These are phyloP conservation scores for Crypturellus undulatus DNA, from an alignment of 2,113 vertebrate species.

Conservation along the genomic window DNA sequence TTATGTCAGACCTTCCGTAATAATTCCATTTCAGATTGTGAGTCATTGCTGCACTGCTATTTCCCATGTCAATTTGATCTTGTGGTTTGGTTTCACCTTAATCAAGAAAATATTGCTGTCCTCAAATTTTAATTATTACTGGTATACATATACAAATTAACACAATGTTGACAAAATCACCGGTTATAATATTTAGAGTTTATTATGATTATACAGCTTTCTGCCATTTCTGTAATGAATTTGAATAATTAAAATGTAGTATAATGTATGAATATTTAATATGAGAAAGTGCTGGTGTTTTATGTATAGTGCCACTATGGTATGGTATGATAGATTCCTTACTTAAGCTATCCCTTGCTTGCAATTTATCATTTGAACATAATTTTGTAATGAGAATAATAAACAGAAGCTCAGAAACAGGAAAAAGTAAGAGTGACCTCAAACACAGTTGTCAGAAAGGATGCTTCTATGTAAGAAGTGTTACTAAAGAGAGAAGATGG, in stretches of 20 bases:
- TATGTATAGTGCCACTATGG: background rate
- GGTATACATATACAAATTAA: background rate
- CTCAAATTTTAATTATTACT: background rate
- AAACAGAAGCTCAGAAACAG: background rate
- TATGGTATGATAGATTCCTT: background rate
- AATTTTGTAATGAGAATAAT: background rate
- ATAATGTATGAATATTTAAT: background rate
- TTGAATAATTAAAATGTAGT: conserved; percentile 19
- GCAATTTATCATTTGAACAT: background rate
- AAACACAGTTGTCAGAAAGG: background rate
- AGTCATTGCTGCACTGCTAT: background rate
- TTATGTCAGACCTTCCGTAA: background rate
- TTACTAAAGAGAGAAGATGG: background rate
- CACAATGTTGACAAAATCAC: background rate
- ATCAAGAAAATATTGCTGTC: background rate
- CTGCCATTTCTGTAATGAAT: background rate
- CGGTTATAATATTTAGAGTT: background rate
- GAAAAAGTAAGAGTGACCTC: background rate
- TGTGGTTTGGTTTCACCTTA: background rate
- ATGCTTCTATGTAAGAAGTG: background rate
- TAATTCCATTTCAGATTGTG: background rate
- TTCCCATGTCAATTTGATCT: background rate
- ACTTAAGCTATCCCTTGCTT: background rate
- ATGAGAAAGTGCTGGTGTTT: background rate
- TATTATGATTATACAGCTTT: background rate